Evolutionary conservation across 2,888 invertebrate genomes (phyloP).

Genomic region (Imbricaverruca yamaguchii): DNA sequence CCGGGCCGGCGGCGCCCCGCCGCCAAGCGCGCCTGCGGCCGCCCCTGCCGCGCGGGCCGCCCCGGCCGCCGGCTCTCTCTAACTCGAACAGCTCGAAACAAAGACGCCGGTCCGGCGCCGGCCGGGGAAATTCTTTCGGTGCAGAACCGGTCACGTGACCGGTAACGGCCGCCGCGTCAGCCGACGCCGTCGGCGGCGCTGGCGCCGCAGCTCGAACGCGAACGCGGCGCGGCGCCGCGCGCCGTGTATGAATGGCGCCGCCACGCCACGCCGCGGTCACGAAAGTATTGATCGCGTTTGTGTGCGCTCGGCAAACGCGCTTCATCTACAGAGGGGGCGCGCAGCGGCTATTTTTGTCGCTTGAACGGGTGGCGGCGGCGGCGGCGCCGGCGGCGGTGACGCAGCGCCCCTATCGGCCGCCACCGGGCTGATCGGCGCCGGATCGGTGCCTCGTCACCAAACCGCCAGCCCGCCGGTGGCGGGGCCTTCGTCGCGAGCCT

Average conservation of each 20-base stretch:
- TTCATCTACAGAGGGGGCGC: background rate
- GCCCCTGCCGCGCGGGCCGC: background rate
- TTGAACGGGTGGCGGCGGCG: background rate
- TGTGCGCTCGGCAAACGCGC: background rate
- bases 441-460: no score
- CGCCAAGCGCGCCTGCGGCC: background rate
- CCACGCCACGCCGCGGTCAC: no score
- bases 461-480: no score
- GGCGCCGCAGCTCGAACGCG: background rate
- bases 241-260: background rate
- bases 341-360: background rate
- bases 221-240: background rate
- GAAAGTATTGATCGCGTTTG: background rate
- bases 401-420: no score
- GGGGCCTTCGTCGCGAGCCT: no score
- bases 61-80: background rate
- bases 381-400: no score
- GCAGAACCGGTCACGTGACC: constrained; percentile 19
- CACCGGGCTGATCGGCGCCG: no score
- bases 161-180: background rate
- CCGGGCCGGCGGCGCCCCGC: background rate
- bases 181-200: background rate
- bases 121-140: constrained; percentile 20
- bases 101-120: background rate
- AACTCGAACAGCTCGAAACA: constrained; percentile 21